These are phyloP conservation scores for Neuroscelio doddi DNA, from an alignment of 2,888 invertebrate genomes.

Conservation along the genomic window DNA sequence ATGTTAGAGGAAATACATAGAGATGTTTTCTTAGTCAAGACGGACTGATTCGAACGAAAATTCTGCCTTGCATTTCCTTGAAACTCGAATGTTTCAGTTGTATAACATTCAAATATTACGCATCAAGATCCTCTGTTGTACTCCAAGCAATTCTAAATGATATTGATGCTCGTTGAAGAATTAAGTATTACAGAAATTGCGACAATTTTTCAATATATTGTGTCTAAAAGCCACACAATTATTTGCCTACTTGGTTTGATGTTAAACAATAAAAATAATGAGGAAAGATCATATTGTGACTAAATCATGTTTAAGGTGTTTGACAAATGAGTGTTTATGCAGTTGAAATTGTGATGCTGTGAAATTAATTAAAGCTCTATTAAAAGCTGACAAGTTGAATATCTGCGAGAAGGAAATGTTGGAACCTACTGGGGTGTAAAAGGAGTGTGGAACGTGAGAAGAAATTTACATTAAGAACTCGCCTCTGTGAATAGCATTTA, in stretches of 20 bases:
- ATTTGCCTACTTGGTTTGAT: constrained; percentile 18
- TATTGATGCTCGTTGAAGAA: too few relatives aligned
- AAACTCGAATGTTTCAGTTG: constrained; percentile 17
- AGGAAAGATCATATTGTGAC: constrained; percentile 12
- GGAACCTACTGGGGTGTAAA: background rate
- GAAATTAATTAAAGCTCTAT: constrained; percentile 14
- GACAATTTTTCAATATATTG: too few relatives aligned
- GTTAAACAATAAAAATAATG: constrained; percentile 8
- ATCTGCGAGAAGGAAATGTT: background rate
- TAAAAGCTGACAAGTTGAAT: background rate
- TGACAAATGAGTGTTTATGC: constrained; percentile 13
- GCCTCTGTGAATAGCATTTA: background rate
- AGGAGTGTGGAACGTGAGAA: background rate
- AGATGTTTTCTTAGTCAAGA: constrained; percentile 5
- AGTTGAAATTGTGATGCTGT: constrained; percentile 4
- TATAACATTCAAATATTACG: background rate
- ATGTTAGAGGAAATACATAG: constrained; percentile 1
- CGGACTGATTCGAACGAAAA: constrained; percentile 20
- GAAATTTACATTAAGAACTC: constrained; percentile 2
- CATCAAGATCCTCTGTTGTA: too few relatives aligned
- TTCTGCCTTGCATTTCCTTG: constrained; percentile 21
- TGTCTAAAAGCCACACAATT: constrained; percentile 18
- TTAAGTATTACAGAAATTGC: too few relatives aligned
- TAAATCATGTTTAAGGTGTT: constrained; percentile 24
- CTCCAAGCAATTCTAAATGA: too few relatives aligned